Conservation (phyloP, 2,888 invertebrate genomes). For the Baccha elongata region DNA sequence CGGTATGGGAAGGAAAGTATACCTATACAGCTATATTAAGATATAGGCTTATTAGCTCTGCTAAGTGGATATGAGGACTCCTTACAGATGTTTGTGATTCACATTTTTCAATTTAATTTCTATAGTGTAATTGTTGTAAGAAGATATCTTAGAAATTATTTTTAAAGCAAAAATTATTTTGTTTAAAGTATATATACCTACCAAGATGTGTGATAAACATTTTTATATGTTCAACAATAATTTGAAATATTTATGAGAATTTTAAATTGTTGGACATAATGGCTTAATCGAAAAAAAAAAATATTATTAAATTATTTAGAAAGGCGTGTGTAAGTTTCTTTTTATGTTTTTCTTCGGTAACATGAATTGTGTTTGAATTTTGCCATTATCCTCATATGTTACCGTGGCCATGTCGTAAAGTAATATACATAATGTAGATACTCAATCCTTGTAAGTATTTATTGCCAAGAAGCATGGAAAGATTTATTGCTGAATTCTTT, state of each 20-base stretch:
- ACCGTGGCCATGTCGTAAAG: neutral
- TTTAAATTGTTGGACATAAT: slow-evolving; percentile 21
- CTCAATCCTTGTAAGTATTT: slow-evolving; percentile 11
- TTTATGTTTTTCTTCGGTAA: neutral
- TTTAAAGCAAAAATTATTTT: slow-evolving; percentile 23
- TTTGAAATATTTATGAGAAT: neutral
- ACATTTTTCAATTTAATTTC: slow-evolving; percentile 27
- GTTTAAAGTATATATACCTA: too few relatives aligned
- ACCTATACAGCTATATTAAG: too few relatives aligned
- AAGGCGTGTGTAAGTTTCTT: neutral
- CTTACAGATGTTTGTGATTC: slow-evolving; percentile 40
- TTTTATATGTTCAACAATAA: neutral
- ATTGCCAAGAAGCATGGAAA: slow-evolving; percentile 23
- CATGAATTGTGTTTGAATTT: neutral
- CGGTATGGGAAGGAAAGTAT: neutral
- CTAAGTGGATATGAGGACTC: slow-evolving; percentile 22
- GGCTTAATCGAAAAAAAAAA: neutral
- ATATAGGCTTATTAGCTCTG: slow-evolving; percentile 1
- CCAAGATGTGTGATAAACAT: too few relatives aligned
- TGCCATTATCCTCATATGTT: slow-evolving; percentile 20
- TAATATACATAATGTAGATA: slow-evolving; percentile 5
- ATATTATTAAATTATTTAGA: slow-evolving; percentile 29
- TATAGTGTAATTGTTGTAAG: slow-evolving; percentile 16
- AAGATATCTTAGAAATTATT: neutral
- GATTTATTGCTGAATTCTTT: slow-evolving; percentile 33